These are phyloP conservation scores for Encarsia formosa DNA, from an alignment of 2,888 invertebrate species.

Conservation along the genomic window DNA sequence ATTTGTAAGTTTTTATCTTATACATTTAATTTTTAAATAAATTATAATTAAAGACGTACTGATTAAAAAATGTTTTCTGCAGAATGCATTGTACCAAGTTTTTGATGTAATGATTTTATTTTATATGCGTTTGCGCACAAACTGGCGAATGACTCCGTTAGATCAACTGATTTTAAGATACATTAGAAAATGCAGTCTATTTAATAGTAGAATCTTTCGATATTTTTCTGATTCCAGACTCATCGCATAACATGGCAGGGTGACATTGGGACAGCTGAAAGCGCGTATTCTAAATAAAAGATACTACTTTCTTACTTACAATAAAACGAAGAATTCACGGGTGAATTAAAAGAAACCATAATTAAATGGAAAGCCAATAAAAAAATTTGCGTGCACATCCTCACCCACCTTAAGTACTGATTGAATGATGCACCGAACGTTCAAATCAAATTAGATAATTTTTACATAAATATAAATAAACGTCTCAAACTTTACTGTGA, in stretches of 20 bases:
- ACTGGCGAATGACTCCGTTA: slow-evolving; percentile 20
- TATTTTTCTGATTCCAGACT: slow-evolving; percentile 24
- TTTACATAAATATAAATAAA: slow-evolving; percentile 5
- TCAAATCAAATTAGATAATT: slow-evolving; percentile 13
- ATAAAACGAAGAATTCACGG: no score
- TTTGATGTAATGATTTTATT: no score
- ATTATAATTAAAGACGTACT: not conserved
- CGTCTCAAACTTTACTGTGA: slow-evolving; percentile 17
- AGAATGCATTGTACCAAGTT: no score
- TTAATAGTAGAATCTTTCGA: slow-evolving; percentile 1
- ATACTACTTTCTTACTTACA: no score
- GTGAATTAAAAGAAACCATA: no score
- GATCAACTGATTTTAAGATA: not conserved
- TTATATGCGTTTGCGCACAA: no score
- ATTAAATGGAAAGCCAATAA: no score
- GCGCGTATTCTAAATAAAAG: no score
- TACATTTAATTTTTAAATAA: no score
- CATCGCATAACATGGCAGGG: slow-evolving; percentile 12
- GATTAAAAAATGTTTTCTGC: not conserved
- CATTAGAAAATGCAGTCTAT: not conserved
- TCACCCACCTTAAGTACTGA: not conserved
- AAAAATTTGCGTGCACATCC: no score
- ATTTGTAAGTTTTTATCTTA: no score
- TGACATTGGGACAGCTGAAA: slow-evolving; percentile 18
- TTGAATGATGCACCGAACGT: slow-evolving; percentile 13